phyloP scores from a whole-genome alignment of 2,888 invertebrate genomes.

The Tyria jacobaeae region DNA sequence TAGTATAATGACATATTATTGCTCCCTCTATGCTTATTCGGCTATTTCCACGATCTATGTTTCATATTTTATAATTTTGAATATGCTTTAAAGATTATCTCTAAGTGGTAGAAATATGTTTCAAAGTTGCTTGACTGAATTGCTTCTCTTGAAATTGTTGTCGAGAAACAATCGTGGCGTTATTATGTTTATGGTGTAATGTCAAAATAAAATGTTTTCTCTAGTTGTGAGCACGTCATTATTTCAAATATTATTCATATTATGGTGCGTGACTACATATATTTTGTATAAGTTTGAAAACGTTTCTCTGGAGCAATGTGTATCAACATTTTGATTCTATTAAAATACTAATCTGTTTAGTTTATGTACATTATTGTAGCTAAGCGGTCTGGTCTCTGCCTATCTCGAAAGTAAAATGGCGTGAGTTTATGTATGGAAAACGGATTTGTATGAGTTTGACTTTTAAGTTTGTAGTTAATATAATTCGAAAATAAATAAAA shows the following conservation, averaged over 20 bases:
- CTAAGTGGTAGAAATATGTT: constrained; percentile 33
- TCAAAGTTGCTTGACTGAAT: constrained; percentile 44
- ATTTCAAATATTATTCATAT: constrained; percentile 80
- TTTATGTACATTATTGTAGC: not conserved
- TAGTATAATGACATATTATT: constrained; percentile 85
- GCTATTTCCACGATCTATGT: constrained; percentile 67
- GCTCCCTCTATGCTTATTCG: constrained; percentile 71
- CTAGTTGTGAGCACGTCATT: constrained; percentile 73
- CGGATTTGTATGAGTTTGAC: too few relatives aligned
- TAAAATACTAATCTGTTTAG: constrained; percentile 36
- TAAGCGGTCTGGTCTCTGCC: too few relatives aligned
- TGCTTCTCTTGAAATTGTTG: constrained; percentile 40
- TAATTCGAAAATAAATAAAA: too few relatives aligned
- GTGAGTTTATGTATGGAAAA: too few relatives aligned
- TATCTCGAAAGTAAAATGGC: too few relatives aligned
- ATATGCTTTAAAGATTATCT: constrained; percentile 26
- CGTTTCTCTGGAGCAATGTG: constrained; percentile 35
- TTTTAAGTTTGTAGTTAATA: too few relatives aligned
- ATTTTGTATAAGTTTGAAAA: constrained; percentile 63
- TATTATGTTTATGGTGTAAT: constrained; percentile 80
- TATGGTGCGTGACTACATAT: constrained; percentile 68
- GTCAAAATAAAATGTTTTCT: constrained; percentile 80
- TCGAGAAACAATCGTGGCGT: constrained; percentile 70
- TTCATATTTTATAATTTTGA: constrained; percentile 58
- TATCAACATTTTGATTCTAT: constrained; percentile 20